Evolutionary conservation across 2,797 vertebrate genomes (phyloP).

Genomic region (Heliangelus exortis): DNA sequence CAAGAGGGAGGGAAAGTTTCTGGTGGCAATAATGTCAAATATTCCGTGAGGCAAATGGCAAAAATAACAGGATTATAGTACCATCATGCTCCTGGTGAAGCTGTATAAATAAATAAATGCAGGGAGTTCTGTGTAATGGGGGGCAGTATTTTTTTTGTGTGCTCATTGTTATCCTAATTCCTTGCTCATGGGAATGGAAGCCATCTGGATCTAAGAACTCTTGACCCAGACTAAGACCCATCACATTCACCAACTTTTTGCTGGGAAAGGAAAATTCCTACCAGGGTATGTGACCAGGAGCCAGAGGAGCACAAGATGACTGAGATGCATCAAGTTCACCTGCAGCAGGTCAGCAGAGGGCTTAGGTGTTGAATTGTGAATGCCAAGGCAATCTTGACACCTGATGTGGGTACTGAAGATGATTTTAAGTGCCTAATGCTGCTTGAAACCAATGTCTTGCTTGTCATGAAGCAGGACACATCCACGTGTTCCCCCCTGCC

Average conservation of each 20-base stretch:
- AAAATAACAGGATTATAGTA: not conserved
- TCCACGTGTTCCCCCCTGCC: not conserved
- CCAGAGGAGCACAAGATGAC: not conserved
- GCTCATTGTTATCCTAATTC: not conserved
- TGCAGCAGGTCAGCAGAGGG: not conserved
- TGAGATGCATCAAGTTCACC: not conserved
- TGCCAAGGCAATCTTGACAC: not conserved
- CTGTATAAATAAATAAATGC: not conserved
- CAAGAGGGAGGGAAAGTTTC: not conserved
- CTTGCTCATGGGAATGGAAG: not conserved
- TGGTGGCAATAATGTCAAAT: not conserved
- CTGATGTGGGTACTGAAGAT: not conserved
- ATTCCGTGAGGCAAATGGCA: not conserved
- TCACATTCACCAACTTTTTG: fast-evolving
- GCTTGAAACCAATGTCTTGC: not conserved
- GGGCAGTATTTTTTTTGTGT: not conserved
- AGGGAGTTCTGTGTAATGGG: not conserved
- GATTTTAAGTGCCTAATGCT: not conserved
- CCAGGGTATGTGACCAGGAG: not conserved
- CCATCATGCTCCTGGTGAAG: not conserved
- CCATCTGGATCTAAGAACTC: not conserved
- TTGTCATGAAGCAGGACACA: not conserved
- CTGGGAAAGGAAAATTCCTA: not conserved
- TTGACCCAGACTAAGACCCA: not conserved
- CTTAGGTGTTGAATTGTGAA: not conserved